Base-by-base conservation (phyloP, 2,113 vertebrate genomes). In the Dryoscopus gambensis region DNA sequence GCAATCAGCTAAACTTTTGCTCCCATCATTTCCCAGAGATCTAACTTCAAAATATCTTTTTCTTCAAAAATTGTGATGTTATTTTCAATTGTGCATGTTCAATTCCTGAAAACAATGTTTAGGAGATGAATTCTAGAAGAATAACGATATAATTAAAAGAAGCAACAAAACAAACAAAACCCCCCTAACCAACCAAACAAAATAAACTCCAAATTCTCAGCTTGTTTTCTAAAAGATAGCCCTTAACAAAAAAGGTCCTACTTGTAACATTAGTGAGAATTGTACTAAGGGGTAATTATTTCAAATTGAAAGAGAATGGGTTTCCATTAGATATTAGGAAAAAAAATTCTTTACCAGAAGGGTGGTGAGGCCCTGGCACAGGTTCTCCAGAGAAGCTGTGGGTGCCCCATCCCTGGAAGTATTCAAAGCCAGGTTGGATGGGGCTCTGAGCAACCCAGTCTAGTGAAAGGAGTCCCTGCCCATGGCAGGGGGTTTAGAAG, bases 361-460 rank as follows among this genome's bases (percentile, higher is more conserved):
- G 8, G 6, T 11, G 11, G 14, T 55, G n/a, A 53, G 12, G 3
- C 10, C 1, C 30, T 40, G 62, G 39, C 5, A 53, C 53, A 47
- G 11, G 30, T 7, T 68, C 0, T 3, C 11, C 46, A 60, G 16
- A 15, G 53, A 13, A 1, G 35, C 10, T 65, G 35, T 19, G 59
- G 37, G 2, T 67, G 33, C 3, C 7, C 8, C 17, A 40, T 25
- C 5, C n/a, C 39, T 83, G 24, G 16, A 10, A 68, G 25, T 25
- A 25, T 23, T 21, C 40, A 31, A 69, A n/a, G 21, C 17, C 40
- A 31, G 25, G 8, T 0, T 68, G 69, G 31, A 47, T 47, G 53
- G 24, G 0, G 33, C 53, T 89, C 46, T n/a, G 62, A 55, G 5
- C 24, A 62, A 5, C 7, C 40, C 40, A 25, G 9, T 0, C 0